phyloP scores from a whole-genome alignment of 2,888 invertebrate species.

The Nomada fucata region DNA sequence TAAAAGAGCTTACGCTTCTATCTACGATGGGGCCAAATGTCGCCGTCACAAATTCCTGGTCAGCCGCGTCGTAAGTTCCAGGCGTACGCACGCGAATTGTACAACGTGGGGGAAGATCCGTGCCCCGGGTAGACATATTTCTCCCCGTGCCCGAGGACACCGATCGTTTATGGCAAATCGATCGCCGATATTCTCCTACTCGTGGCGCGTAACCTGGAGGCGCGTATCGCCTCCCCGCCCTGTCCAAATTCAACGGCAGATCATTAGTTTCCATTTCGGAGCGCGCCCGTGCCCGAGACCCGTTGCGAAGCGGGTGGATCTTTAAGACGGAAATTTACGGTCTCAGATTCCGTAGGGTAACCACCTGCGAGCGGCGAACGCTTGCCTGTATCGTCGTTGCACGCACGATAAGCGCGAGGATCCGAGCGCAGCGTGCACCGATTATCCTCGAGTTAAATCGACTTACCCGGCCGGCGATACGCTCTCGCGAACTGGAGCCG shows the following conservation, averaged over 20 bases:
- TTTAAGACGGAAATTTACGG: constrained; percentile 49
- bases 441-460: constrained; percentile 15
- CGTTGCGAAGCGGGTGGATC: constrained; percentile 38
- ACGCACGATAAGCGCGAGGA: background rate
- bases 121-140: constrained; percentile 3
- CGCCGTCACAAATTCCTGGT: too few species aligned
- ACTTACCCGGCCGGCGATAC: background rate
- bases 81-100: constrained; percentile 19
- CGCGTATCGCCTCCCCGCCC: background rate
- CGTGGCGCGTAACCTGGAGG: background rate
- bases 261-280: constrained; percentile 53
- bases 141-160: constrained; percentile 17
- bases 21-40: too few species aligned
- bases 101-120: constrained; percentile 24
- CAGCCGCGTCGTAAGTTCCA: background rate
- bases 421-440: background rate
- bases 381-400: background rate
- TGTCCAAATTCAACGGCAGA: constrained; percentile 16
- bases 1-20: too few species aligned
- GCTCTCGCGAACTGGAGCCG: constrained; percentile 5
- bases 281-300: constrained; percentile 13
- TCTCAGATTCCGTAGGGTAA: constrained; percentile 20
- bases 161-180: constrained; percentile 51
- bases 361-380: constrained; percentile 31
- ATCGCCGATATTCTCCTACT: constrained; percentile 14